A percentile compares a stretch with the other conserved stretches of the same genome.
phyloP scores from a whole-genome alignment of 2,113 vertebrate genomes.

The Zootoca vivipara region DNA sequence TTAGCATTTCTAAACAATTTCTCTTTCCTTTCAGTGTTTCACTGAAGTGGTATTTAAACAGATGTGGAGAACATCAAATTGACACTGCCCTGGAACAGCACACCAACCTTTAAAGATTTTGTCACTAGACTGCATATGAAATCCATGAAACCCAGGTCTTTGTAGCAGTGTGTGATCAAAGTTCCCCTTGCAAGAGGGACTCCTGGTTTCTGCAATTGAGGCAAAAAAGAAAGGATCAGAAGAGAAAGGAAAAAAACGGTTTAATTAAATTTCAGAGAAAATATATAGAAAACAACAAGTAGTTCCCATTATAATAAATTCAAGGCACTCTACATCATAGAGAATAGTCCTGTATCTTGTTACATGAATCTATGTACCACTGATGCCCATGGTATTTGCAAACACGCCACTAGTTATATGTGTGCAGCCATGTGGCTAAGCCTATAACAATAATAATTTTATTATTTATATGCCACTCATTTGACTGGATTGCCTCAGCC shows the following conservation, averaged over 20 bases:
- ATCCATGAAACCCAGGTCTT: conserved; percentile 95
- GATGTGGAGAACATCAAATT: background rate
- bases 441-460: too few relatives aligned
- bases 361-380: background rate
- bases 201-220: conserved; percentile 83
- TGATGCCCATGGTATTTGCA: too few relatives aligned
- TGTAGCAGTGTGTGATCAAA: conserved; percentile 91
- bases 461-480: too few relatives aligned
- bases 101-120: conserved; percentile 86
- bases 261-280: background rate
- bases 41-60: background rate
- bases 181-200: conserved; percentile 88
- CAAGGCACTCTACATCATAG: background rate
- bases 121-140: conserved; percentile 92
- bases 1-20: background rate
- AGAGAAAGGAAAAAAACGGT: background rate
- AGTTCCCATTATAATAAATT: background rate
- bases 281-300: background rate
- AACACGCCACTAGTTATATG: too few relatives aligned
- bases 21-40: background rate
- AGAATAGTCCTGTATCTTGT: background rate
- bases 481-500: too few relatives aligned
- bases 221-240: conserved; percentile 9
- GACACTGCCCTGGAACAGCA: background rate
- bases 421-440: too few relatives aligned